Evolutionary conservation across 1,140 invertebrate species (phyloP).

Genomic region (Trichomalopsis sarcophagae): DNA sequence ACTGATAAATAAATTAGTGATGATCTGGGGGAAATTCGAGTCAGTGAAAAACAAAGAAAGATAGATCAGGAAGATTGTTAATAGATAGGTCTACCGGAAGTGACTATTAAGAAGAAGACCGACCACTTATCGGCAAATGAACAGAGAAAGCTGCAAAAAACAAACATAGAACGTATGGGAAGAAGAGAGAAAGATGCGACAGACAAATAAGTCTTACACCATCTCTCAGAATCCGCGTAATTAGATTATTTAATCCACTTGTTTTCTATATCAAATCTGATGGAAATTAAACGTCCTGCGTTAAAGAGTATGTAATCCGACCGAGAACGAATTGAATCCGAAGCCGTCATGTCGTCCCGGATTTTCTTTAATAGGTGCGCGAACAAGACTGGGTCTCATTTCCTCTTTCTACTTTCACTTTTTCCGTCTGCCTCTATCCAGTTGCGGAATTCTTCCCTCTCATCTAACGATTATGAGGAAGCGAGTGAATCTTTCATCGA

Average conservation of each 20-base stretch:
- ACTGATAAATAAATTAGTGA: no score
- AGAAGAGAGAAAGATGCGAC: background rate
- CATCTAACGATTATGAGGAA: slow-evolving; percentile 32
- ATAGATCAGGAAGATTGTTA: no score
- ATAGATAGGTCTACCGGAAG: no score
- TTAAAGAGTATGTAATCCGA: slow-evolving; percentile 58
- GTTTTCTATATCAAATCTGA: slow-evolving; percentile 66
- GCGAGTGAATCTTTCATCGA: background rate
- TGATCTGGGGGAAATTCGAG: no score
- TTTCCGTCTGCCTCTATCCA: background rate
- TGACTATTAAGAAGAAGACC: no score
- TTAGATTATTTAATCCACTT: slow-evolving; percentile 66
- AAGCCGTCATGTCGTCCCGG: background rate
- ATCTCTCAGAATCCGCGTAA: slow-evolving; percentile 60
- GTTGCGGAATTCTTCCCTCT: slow-evolving; percentile 24
- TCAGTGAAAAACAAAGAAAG: no score
- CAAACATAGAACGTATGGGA: background rate
- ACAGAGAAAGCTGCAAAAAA: background rate
- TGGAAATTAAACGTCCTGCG: slow-evolving; percentile 65
- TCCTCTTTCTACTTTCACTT: background rate
- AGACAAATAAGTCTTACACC: slow-evolving; percentile 52
- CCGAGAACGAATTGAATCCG: slow-evolving; percentile 57
- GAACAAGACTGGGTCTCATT: background rate
- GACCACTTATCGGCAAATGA: no score
- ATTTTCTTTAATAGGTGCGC: slow-evolving; percentile 35